Evolutionary conservation across 2,113 vertebrate species (phyloP), one percentile per base, ranked within the genome.

Genomic region (Sapajus apella): DNA sequence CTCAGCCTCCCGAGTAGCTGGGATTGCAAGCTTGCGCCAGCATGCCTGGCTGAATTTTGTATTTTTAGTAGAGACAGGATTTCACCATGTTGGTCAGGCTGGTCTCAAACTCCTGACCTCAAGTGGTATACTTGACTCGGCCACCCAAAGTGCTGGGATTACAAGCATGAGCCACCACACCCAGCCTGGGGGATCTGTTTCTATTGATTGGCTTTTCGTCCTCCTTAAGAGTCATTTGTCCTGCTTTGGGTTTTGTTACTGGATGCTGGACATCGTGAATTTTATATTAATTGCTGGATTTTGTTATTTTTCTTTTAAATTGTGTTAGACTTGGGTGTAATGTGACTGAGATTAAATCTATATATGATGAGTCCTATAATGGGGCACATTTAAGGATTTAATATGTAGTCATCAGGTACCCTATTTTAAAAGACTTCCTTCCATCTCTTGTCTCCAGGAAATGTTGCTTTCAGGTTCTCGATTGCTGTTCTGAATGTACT

Each of bases 331-430:
- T 50, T 83, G 50, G 52, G 64, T 20, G 61, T 43, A 82, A 70
- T 2, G 1, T 56, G 23, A 5, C 73, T 37, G 40, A 45, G 7
- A 30, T 93, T 30, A 12, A 50, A 18, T 66, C 56, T 89, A 14
- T 37, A 1, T 37, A 16, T 5, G 10, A 25, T 27, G 85, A 27
- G n/a, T 37, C 6, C 85, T 27, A 0, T 21, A 27, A 43, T 72
- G 40, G 37, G 56, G 40, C 21, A 30, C 20, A 14, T 55, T 30
- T 43, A 61, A 40, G 47, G 43, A 35, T 43, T 50, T 52, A 27
- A 27, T 3, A 0, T n/a, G 2, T 9, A 43, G 21, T 64, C 37
- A 3, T 35, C 21, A 18, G 37, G 55, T 2, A 1, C 4, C 14
- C 47, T n/a, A 0, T 45, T 66, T 55, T 64, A 23, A 70, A n/a